A percentile compares a stretch with the other conserved stretches of the same genome.
Evolutionary conservation across 2,888 invertebrate genomes (phyloP).

Genomic region (Camptogramma bilineatum): DNA sequence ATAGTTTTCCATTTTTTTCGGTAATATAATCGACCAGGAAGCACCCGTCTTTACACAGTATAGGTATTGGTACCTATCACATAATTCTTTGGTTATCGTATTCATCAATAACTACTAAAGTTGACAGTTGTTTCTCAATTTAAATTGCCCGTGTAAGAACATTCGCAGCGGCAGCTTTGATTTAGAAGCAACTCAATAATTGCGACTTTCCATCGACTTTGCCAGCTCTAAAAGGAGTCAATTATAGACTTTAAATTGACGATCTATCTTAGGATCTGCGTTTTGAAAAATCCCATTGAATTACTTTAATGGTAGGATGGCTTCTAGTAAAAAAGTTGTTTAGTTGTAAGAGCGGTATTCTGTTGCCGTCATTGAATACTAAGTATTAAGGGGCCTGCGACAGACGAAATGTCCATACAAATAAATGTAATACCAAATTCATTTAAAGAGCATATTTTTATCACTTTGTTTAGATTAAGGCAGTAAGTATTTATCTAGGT

Average conservation of each 20-base stretch:
- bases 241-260: conserved; percentile 49
- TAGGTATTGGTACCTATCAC: no score
- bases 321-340: conserved; percentile 57
- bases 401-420: no score
- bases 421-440: no score
- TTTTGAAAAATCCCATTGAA: conserved; percentile 68
- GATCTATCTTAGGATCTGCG: conserved; percentile 40
- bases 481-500: no score
- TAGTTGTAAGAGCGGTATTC: conserved; percentile 44
- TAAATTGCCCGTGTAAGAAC: conserved; percentile 13
- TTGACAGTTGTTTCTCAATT: conserved; percentile 7
- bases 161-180: conserved; percentile 25
- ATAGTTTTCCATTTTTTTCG: no score
- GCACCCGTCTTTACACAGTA: no score
- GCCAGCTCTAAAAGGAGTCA: conserved; percentile 49
- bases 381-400: not conserved
- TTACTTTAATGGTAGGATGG: conserved; percentile 66
- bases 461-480: no score
- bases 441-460: no score
- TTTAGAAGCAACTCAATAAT: conserved; percentile 27
- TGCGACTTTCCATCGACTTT: conserved; percentile 32
- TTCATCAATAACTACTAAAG: not conserved
- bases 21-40: no score
- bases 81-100: not conserved
- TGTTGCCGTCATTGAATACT: conserved; percentile 5